Evolutionary conservation across 2,113 vertebrate genomes (phyloP), one percentile per base, ranked within the genome.

Genomic region (Salvelinus namaycush): DNA sequence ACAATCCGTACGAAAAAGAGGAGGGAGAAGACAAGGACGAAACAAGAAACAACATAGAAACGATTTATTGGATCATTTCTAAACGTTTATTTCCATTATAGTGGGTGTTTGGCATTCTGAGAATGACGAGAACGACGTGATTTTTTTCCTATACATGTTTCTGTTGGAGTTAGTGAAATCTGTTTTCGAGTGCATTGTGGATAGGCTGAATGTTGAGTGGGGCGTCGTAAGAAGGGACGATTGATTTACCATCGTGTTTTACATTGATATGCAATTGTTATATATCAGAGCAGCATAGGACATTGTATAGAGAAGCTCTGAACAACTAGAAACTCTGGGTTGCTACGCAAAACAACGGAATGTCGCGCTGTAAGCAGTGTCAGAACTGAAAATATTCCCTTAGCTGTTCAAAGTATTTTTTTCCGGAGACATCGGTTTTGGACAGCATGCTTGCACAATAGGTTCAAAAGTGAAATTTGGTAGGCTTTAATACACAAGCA

Each of bases 401-500:
- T 18, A 18, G 51, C 51, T 54, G 51, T 18, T 18, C 59, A 62
- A 62, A 62, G n/a, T 22, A 24, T 22, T 8, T 62, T 22, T 62
- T n/a, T 22, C 16, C 18, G 7, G 59, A 62, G 59, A 62, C 59
- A 62, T n/a, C 59, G n/a, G 18, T 57, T 57, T 18, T 39, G 81
- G 54, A 60, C 73, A 57, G 16, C n/a, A 62, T 22, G 59, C 59
- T 22, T 60, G 34, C 68, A 20, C 16, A 54, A 18, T 54, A 54
- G 49, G 12, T 54, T 54, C 14, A 24, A 74, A 68, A 34, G 57
- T 79, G 84, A 84, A 83, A 89, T 80, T 78, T 85, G 80, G 16
- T 18, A 20, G 65, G 8, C 24, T 14, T 14, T 14, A 67, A 27
- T 29, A 27, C 26, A 26, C 24, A 27, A 29, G 8, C 4, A 12